Percentiles rank a stretch among this genome's conserved stretches.
These are phyloP conservation scores for Trachelus troglodyta DNA, from an alignment of 2,888 invertebrate genomes.

Conservation along the genomic window DNA sequence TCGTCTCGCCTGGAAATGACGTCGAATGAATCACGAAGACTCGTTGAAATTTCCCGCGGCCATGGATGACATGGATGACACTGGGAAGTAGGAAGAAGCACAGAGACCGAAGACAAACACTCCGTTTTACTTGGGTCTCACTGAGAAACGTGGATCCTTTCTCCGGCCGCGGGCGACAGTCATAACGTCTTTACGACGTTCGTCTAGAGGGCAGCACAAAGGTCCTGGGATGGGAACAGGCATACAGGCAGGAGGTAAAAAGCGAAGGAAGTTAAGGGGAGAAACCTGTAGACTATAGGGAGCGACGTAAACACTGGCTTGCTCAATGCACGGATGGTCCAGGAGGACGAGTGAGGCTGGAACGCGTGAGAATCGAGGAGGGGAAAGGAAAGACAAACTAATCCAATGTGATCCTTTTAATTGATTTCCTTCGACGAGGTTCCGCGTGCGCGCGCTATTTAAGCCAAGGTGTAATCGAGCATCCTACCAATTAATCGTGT, in stretches of 20 bases:
- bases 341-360: no score
- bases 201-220: background rate
- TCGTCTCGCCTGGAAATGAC: background rate
- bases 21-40: background rate
- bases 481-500: constrained; percentile 11
- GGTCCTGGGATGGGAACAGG: background rate
- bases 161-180: background rate
- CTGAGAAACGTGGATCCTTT: background rate
- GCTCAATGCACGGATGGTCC: background rate
- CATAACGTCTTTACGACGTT: background rate
- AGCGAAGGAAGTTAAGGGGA: background rate
- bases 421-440: constrained; percentile 14
- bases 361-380: constrained; percentile 11
- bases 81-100: background rate
- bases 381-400: constrained; percentile 13
- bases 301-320: background rate
- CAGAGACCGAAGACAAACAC: background rate
- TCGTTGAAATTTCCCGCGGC: background rate
- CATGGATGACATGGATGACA: background rate
- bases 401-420: constrained; percentile 1
- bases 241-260: background rate
- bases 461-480: constrained; percentile 34
- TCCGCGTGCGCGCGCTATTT: constrained; percentile 29
- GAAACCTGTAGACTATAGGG: background rate
- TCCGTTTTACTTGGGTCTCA: background rate